Evolutionary conservation across 2,888 invertebrate species (phyloP), one percentile per base, ranked within the genome.

Genomic region (Gibbula magus): DNA sequence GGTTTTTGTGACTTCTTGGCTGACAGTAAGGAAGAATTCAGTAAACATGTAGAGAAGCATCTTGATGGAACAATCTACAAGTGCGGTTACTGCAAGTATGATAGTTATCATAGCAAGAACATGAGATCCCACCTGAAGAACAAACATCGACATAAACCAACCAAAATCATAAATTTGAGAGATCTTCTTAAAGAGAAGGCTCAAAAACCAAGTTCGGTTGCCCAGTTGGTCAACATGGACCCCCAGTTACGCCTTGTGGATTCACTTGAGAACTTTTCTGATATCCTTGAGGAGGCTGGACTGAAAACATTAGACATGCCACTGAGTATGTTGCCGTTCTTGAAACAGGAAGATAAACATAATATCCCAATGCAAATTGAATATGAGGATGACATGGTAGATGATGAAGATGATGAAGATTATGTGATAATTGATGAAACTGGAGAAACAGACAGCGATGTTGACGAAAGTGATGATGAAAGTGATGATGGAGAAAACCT

Each of bases 31-130:
- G 73, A 56, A 2, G n/a, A 56, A n/a, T 78, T 78, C 45, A 78
- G 54, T n/a, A 54, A 22, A 22, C 78, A 78, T 32, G 75, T 75
- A 10, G 54, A 52, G 52, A 18, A 32, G 25, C 75, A 75, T 20
- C 32, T 75, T 16, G 29, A 29, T 18, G 75, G 53, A n/a, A 29
- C 54, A 53, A 25, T 54, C 29, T 75, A 75, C 75, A 75, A 75
- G 53, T 75, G 75, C 54, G 75, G 75, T 39, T 75, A 75, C 54
- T 75, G 75, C 54, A 35, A 32, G 35, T 75, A 54, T n/a, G 75
- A 75, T 39, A 35, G 53, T 13, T 75, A 53, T 39, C 52, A 32
- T 25, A 25, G 75, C 32, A 53, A 52, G 13, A 75, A 75, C 13
- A 32, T 75, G 32, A 52, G 25, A n/a, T 53, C 35, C 16, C 75